Evolutionary conservation across 2,888 invertebrate genomes (phyloP).

Genomic region (Fabriciana adippe): DNA sequence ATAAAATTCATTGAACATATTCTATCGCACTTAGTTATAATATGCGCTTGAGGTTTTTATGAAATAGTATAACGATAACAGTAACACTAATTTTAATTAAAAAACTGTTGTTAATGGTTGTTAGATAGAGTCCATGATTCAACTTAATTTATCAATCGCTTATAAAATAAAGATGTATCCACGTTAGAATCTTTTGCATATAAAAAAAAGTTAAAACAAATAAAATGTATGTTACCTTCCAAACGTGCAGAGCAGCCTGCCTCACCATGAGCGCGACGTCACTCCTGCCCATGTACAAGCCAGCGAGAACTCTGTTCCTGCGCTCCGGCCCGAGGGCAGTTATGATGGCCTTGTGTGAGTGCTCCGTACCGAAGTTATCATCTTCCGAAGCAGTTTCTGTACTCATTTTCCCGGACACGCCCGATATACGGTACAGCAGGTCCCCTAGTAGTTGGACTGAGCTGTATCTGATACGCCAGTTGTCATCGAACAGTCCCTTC

Average conservation of each 20-base stretch:
- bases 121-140: no score
- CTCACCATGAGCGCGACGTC: constrained; percentile 98
- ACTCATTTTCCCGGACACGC: constrained; percentile 99
- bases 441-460: constrained; percentile 96
- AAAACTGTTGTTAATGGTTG: no score
- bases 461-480: constrained; percentile 97
- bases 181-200: neutral
- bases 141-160: no score
- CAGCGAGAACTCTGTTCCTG: constrained; percentile 95
- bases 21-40: no score
- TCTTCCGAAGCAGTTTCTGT: constrained; percentile 99
- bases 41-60: no score
- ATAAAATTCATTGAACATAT: no score
- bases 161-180: neutral
- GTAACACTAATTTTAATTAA: no score
- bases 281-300: constrained; percentile 98
- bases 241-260: constrained; percentile 98
- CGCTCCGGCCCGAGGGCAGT: constrained; percentile 93
- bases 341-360: constrained; percentile 95
- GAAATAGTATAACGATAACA: no score
- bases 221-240: constrained; percentile 86
- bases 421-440: constrained; percentile 96
- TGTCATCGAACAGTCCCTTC: constrained; percentile 97
- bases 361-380: constrained; percentile 99
- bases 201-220: neutral